Conservation (phyloP, 2,888 invertebrate genomes). For the Platycheirus albimanus region DNA sequence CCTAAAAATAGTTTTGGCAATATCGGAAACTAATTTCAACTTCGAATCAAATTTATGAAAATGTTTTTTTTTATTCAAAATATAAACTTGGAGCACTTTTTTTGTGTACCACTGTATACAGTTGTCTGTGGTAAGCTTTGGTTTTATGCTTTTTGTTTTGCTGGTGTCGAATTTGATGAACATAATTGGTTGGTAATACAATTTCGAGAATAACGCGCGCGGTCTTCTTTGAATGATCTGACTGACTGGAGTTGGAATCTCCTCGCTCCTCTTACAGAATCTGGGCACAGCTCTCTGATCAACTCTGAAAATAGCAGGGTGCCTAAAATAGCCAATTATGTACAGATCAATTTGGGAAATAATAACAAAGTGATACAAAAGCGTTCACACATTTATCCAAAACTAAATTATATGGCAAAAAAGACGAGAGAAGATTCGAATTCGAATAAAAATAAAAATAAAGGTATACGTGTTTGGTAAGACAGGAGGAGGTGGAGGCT, state of each 20-base stretch:
- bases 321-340: constrained; percentile 79
- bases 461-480: background rate
- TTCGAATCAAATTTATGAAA: no score
- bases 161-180: constrained; percentile 77
- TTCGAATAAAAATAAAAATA: no score
- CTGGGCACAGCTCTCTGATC: constrained; percentile 44
- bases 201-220: constrained; percentile 56
- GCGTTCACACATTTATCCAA: constrained; percentile 69
- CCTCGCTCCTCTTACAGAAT: constrained; percentile 34
- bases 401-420: constrained; percentile 30
- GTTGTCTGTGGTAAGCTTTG: constrained; percentile 68
- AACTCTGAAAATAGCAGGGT: constrained; percentile 73
- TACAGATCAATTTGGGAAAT: constrained; percentile 77
- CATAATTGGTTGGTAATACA: constrained; percentile 77
- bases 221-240: constrained; percentile 62
- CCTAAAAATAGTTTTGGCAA: no score
- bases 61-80: no score
- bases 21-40: no score
- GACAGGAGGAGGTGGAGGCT: constrained; percentile 1
- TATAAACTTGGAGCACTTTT: no score
- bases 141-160: constrained; percentile 27
- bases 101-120: background rate
- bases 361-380: constrained; percentile 72
- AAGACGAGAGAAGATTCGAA: constrained; percentile 19
- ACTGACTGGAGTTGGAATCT: background rate